Base-by-base conservation (phyloP, 2,113 vertebrate genomes). In the Solea senegalensis region DNA sequence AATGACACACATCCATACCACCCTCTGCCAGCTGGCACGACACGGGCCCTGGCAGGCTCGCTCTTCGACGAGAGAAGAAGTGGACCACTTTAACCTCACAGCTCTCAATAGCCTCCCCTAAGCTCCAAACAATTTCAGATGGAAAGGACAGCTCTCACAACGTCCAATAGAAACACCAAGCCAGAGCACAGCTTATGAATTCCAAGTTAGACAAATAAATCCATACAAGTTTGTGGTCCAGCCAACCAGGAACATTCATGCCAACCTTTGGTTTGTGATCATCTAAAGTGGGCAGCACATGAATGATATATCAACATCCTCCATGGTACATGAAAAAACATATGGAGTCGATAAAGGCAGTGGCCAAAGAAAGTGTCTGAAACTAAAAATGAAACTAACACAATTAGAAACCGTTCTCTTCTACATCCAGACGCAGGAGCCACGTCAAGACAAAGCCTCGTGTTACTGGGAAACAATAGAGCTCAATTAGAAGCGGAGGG, bases 181-280 rank as follows among this genome's bases (percentile, higher is more conserved):
- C 67, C 72, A 69, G 77, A 67, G 77, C 84, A 87, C 76, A 74
- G 83, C 83, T 80, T 82, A 85, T 81, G 86, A 90, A 84, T 88
- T 88, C 89, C 83, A 75, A 85, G 87, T 91, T 82, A 87, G 84
- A 89, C 87, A 92, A 92, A 90, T 91, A 92, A 90, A 91, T 90
- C 76, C 74, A 74, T 82, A 87, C 89, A 89, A 90, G 86, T 90
- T 84, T 92, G 91, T 69, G 86, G 89, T 90, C 52, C 72, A 74
- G 85, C 74, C 86, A 74, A 86, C 83, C 82, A 85, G 76, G 71
- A 74, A 58, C 65, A 63, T 61, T 69, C 64, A 75, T 85, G 83
- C 88, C 85, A 90, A 80, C 81, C 81, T 82, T 70, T 71, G 80
- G 86, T 76, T 82, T 90, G 83, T 81, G 86, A 88, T 89, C 69